Evolutionary conservation across 2,888 invertebrate genomes (phyloP).

Genomic region (Calephelis perditalis): DNA sequence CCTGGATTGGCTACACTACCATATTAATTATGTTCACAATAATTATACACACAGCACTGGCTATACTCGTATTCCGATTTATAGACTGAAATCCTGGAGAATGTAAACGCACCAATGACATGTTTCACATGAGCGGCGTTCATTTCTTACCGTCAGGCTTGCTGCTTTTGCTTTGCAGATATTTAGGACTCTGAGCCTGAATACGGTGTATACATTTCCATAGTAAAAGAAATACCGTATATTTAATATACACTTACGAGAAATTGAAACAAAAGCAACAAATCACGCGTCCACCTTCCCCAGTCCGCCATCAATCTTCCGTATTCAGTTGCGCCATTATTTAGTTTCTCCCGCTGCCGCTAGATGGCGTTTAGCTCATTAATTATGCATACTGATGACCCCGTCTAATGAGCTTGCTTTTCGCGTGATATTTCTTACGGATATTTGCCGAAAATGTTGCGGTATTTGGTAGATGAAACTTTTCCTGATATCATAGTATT

Average conservation of each 20-base stretch:
- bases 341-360: slow-evolving; percentile 54
- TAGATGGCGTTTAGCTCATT: slow-evolving; percentile 78
- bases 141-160: no score
- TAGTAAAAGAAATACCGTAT: no score
- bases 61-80: no score
- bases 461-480: slow-evolving; percentile 57
- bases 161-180: no score
- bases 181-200: no score
- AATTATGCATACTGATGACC: slow-evolving; percentile 89
- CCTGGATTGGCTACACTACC: no score
- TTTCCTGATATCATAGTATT: slow-evolving; percentile 12
- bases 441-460: slow-evolving; percentile 58
- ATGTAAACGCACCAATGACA: no score
- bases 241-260: slow-evolving; percentile 1
- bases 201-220: neutral
- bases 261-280: slow-evolving; percentile 18
- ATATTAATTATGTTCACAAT: no score
- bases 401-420: slow-evolving; percentile 78
- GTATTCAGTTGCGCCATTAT: slow-evolving; percentile 40
- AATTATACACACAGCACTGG: no score
- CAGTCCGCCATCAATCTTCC: slow-evolving; percentile 47
- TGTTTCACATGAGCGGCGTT: no score
- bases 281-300: slow-evolving; percentile 30
- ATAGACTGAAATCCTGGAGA: no score
- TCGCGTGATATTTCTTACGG: slow-evolving; percentile 52